phyloP scores from a whole-genome alignment of 2,797 vertebrate species.

The Micrastur ruficollis region DNA sequence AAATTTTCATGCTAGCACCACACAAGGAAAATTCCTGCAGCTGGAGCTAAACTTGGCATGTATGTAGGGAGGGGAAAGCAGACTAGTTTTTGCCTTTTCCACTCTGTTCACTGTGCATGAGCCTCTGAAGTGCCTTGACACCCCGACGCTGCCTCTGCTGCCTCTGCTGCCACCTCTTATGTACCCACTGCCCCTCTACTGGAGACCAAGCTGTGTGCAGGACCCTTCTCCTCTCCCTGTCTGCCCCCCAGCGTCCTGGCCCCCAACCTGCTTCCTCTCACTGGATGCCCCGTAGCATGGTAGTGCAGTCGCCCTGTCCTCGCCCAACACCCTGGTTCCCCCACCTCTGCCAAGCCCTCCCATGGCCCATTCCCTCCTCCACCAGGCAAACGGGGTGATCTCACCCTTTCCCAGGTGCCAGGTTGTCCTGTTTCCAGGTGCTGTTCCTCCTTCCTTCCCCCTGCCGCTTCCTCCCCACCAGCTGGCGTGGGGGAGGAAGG shows the following conservation, averaged over 20 bases:
- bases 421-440: neutral
- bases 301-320: neutral
- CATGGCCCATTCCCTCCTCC: accelerated
- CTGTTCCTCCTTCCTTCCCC: neutral
- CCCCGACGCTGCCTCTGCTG: neutral
- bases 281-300: accelerated
- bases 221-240: neutral
- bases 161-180: too few species aligned
- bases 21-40: neutral
- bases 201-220: neutral
- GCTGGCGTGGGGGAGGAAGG: neutral
- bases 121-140: neutral
- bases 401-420: neutral
- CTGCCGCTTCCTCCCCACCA: neutral
- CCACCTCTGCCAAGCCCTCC: neutral
- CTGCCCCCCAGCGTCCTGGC: neutral
- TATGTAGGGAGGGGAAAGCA: neutral
- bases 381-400: accelerated
- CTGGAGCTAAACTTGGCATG: neutral
- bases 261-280: neutral
- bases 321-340: accelerated
- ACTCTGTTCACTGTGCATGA: neutral
- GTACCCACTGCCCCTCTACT: neutral
- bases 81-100: neutral
- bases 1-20: neutral